These are phyloP conservation scores for Cheilosia scutellata DNA, from an alignment of 2,888 invertebrate species.

Conservation along the genomic window DNA sequence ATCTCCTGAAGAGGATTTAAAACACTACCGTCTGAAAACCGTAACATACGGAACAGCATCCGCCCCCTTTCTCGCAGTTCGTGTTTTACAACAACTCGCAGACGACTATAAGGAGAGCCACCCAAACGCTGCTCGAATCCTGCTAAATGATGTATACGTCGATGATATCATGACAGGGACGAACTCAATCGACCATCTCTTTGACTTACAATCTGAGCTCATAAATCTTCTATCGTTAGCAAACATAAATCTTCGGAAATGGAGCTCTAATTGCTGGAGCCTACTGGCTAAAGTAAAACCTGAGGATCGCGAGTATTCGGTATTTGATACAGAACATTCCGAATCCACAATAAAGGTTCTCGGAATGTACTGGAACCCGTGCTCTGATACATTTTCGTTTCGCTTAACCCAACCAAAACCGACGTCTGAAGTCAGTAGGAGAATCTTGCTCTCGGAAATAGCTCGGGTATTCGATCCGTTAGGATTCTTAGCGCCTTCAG, in stretches of 20 bases:
- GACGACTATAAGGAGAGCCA: not conserved
- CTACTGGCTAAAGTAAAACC: not conserved
- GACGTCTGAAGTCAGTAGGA: not conserved
- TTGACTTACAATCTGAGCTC: not conserved
- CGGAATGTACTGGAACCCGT: not conserved
- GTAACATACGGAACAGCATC: not conserved
- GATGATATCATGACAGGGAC: constrained; percentile 60
- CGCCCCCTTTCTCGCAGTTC: not conserved
- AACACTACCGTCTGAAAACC: not conserved
- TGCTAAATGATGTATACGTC: constrained; percentile 56
- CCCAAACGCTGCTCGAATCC: constrained; percentile 14
- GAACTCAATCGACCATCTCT: constrained; percentile 11
- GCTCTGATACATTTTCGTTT: not conserved
- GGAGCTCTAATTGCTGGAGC: not conserved
- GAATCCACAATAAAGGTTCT: not conserved
- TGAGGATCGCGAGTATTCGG: not conserved
- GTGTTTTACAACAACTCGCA: not conserved
- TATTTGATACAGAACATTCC: not conserved
- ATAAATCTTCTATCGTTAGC: not conserved
- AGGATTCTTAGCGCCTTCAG: not conserved
- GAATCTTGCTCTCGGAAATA: not conserved
- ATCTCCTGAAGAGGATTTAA: not conserved
- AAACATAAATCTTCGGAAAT: not conserved
- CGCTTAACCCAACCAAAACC: constrained; percentile 20
- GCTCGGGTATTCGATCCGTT: not conserved